phyloP scores from a whole-genome alignment of 2,888 invertebrate genomes.

The Pediacus dermestoides region DNA sequence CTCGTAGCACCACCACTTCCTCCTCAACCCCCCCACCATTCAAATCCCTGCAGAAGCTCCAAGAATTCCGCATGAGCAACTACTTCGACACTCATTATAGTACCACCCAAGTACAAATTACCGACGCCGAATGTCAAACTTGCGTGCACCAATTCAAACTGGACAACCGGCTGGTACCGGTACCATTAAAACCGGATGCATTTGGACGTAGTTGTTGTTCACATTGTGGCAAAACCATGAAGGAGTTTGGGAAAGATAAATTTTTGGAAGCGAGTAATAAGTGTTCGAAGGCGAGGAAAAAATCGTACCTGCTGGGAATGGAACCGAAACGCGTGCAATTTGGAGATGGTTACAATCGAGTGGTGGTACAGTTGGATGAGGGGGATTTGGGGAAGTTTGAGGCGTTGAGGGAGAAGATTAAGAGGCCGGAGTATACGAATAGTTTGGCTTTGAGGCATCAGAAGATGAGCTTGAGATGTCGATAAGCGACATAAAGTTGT shows the following conservation, averaged over 20 bases:
- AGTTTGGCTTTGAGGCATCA: constrained; percentile 31
- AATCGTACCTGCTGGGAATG: constrained; percentile 20
- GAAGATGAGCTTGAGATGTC: constrained; percentile 24
- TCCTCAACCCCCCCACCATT: too few species aligned
- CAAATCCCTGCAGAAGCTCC: too few species aligned
- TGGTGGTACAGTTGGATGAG: constrained; percentile 21
- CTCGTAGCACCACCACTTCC: too few species aligned
- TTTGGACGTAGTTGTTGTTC: constrained; percentile 52
- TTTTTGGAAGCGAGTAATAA: constrained; percentile 3
- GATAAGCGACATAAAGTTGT: too few species aligned
- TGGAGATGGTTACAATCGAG: constrained; percentile 21
- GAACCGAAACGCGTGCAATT: constrained; percentile 21
- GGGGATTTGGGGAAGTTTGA: constrained; percentile 17
- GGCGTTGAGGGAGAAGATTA: constrained; percentile 16
- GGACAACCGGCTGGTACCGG: constrained; percentile 57
- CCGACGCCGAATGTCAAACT: constrained; percentile 43
- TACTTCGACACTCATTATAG: constrained; percentile 8
- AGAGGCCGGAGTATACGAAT: constrained; percentile 22
- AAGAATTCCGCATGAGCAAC: constrained; percentile 1
- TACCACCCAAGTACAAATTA: background rate
- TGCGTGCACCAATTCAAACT: constrained; percentile 57
- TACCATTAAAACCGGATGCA: constrained; percentile 51
- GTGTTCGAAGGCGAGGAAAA: background rate
- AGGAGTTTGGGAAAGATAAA: constrained; percentile 15
- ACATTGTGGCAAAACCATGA: constrained; percentile 52